Conservation (phyloP, 1,140 invertebrate species). For the Epicauta chinensis region DNA sequence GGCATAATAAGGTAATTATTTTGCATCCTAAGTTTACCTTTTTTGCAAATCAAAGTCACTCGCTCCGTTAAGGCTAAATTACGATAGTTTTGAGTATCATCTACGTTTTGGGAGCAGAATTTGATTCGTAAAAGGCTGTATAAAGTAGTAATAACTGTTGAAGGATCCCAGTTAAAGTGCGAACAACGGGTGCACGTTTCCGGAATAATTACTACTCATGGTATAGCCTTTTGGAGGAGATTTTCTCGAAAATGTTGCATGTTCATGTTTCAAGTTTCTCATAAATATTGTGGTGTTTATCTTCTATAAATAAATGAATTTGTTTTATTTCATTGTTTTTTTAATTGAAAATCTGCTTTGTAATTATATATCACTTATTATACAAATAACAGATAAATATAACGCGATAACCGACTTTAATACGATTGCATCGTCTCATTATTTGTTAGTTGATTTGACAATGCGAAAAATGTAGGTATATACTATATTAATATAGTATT, state of each 20-base stretch:
- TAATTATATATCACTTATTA: neutral
- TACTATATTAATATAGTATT: too few species aligned
- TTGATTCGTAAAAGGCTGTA: slow-evolving; percentile 49
- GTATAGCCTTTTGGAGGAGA: slow-evolving; percentile 51
- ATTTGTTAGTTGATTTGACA: neutral
- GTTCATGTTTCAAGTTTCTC: slow-evolving; percentile 25
- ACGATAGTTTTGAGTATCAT: too few species aligned
- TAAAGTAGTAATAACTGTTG: too few species aligned
- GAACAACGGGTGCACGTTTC: slow-evolving; percentile 56
- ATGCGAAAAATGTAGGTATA: too few species aligned
- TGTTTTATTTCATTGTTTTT: too few species aligned
- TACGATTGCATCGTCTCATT: too few species aligned
- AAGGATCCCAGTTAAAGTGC: too few species aligned
- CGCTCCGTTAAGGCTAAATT: too few species aligned
- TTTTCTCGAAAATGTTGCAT: slow-evolving; percentile 56
- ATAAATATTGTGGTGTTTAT: neutral
- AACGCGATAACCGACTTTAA: too few species aligned
- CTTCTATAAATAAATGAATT: too few species aligned
- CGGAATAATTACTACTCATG: slow-evolving; percentile 52
- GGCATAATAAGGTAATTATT: slow-evolving; percentile 45
- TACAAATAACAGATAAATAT: neutral
- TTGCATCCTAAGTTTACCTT: neutral
- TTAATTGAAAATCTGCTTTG: too few species aligned
- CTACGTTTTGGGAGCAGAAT: neutral
- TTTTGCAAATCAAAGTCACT: too few species aligned